Base-by-base conservation (phyloP, 2,888 invertebrate genomes). In the Drosophila putrida region DNA sequence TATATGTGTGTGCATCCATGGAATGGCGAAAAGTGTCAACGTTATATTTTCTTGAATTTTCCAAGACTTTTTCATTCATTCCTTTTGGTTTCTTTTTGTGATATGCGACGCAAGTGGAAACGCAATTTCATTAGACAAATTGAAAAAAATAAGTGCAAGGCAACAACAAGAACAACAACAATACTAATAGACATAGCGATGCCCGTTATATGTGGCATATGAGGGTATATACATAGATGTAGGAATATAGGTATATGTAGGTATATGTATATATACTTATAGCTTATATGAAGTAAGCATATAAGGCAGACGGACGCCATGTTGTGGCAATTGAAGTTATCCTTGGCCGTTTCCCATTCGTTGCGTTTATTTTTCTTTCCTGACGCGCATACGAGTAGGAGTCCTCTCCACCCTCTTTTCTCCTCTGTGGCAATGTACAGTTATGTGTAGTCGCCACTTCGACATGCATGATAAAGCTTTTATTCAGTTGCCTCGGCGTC, bases 81-180 rank as follows among this genome's bases (percentile, higher is more conserved):
- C 61, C 68, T 58, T 43, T 8, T 64, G 33, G 62, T 50, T 49
- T 51, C 46, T 44, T 59, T 58, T 20, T 35, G 20, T 33, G 47
- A 15, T 28, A 60, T 71, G 74, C 65, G 72, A 72, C 76, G 78
- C 84, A 78, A 80, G 88, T 86, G 86, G 80, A 84, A 86, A 88
- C 88, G 87, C 89, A 89, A 91, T 91, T 91, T 91, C 89, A 91
- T 90, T 91, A 90, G 88, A 91, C 90, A 90, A 91, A 91, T 91
- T 91, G 90, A 87, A 90, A 89, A 88, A 88, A 90, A 81, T 75
- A 79, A 88, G 77, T 85, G 88, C 88, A 89, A 80, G 79, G 57
- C 75, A 72, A 65, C 64, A 71, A 70, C 66, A 62, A 75, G 65
- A 70, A 53, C 36, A 43, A 9, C 67, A 69, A 72, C 68, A 69